phyloP scores from a whole-genome alignment of 2,797 vertebrate genomes.

The Clamator glandarius region DNA sequence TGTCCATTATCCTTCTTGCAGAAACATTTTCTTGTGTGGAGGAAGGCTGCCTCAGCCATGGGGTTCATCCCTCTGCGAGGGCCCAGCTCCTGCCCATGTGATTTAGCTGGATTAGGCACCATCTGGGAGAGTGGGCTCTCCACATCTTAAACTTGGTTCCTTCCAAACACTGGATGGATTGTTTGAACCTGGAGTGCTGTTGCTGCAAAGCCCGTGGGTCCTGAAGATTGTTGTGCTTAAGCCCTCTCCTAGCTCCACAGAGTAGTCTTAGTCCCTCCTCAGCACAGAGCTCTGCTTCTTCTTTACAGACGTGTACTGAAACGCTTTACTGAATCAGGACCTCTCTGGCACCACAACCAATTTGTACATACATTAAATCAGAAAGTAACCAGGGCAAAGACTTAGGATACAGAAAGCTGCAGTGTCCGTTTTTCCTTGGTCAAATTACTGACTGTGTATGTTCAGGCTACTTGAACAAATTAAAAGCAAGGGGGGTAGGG shows the following conservation, averaged over 20 bases:
- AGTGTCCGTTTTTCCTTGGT: background rate
- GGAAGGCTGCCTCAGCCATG: background rate
- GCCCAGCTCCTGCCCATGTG: background rate
- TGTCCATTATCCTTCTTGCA: background rate
- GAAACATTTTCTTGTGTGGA: background rate
- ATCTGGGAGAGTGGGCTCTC: background rate
- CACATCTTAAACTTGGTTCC: background rate
- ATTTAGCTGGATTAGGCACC: background rate
- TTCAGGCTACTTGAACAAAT: slow-evolving; percentile 54
- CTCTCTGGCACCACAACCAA: background rate
- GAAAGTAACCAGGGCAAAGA: background rate
- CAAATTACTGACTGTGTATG: slow-evolving; percentile 22
- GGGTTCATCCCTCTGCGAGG: background rate
- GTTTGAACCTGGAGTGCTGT: background rate
- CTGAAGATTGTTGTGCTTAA: background rate
- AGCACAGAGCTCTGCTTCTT: background rate
- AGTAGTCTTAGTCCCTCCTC: background rate
- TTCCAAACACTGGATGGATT: background rate
- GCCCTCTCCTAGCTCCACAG: background rate
- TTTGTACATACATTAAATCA: background rate
- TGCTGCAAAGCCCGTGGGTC: background rate
- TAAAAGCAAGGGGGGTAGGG: background rate
- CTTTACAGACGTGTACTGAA: background rate
- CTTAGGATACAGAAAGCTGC: background rate
- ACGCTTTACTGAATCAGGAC: background rate